phyloP scores from a whole-genome alignment of 2,888 invertebrate genomes.

The Acanthacorydalis orientalis region DNA sequence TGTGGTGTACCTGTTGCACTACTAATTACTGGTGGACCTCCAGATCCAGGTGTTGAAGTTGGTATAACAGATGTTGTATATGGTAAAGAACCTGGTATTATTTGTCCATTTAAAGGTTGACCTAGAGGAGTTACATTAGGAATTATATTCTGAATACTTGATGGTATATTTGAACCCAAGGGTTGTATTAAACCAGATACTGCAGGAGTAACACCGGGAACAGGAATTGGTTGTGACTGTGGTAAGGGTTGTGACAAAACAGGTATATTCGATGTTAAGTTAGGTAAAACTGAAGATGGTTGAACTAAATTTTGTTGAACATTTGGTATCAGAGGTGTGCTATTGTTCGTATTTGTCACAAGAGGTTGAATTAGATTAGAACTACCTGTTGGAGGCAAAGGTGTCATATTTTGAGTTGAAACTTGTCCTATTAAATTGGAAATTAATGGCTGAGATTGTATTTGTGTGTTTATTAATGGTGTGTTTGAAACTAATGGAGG shows the following conservation, averaged over 20 bases:
- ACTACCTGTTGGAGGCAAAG: constrained; percentile 5
- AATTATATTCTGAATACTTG: neutral
- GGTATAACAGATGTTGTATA: neutral
- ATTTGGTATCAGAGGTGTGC: neutral
- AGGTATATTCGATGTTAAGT: neutral
- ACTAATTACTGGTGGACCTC: constrained; percentile 17
- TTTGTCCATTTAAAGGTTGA: neutral
- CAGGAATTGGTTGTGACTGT: neutral
- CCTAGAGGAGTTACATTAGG: neutral
- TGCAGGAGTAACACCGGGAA: neutral
- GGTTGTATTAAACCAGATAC: neutral
- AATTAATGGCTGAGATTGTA: constrained; percentile 3
- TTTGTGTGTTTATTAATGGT: constrained; percentile 9
- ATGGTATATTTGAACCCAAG: neutral
- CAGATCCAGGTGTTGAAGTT: neutral
- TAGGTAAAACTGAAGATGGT: neutral
- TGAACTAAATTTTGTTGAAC: neutral
- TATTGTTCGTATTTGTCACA: neutral
- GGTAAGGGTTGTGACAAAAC: neutral
- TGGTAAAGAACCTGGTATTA: neutral
- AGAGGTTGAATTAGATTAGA: neutral
- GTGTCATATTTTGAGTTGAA: constrained; percentile 9
- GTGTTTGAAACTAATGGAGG: constrained; percentile 13
- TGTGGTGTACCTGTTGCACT: constrained; percentile 21
- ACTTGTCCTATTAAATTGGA: constrained; percentile 11